Evolutionary conservation across 1,140 invertebrate genomes (phyloP).

Genomic region (Limonius californicus): DNA sequence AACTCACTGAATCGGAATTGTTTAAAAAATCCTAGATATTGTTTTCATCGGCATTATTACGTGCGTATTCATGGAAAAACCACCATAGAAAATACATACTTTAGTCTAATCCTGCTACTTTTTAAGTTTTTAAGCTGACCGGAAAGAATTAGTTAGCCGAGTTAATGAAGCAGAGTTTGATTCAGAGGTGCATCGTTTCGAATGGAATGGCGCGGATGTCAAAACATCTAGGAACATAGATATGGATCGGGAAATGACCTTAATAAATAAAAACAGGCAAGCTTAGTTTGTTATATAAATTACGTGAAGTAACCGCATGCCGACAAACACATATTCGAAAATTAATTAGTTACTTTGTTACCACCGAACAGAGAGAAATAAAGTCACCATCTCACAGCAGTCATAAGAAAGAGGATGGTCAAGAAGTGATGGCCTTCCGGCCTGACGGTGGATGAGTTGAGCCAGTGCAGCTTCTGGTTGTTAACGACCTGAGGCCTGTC

Average conservation of each 20-base stretch:
- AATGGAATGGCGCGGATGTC: background rate
- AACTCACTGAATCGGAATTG: too few relatives aligned
- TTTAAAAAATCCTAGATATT: too few relatives aligned
- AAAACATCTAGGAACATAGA: background rate
- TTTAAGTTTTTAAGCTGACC: too few relatives aligned
- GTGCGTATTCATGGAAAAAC: too few relatives aligned
- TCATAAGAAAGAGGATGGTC: background rate
- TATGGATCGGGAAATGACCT: background rate
- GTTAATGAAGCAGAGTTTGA: too few relatives aligned
- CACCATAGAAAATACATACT: too few relatives aligned
- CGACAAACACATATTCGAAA: background rate
- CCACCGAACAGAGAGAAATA: background rate
- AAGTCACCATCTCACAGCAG: background rate
- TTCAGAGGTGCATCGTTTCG: background rate
- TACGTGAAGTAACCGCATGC: background rate
- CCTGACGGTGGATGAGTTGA: background rate
- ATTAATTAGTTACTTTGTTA: background rate
- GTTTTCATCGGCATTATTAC: too few relatives aligned
- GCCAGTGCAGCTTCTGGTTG: slow-evolving; percentile 2
- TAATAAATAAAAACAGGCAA: background rate
- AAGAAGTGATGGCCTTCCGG: background rate
- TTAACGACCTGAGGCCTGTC: background rate
- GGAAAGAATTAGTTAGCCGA: too few relatives aligned
- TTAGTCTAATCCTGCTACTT: too few relatives aligned
- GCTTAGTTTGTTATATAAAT: background rate